These are phyloP conservation scores for Papilio elwesi DNA, from an alignment of 2,888 invertebrate genomes.

Conservation along the genomic window DNA sequence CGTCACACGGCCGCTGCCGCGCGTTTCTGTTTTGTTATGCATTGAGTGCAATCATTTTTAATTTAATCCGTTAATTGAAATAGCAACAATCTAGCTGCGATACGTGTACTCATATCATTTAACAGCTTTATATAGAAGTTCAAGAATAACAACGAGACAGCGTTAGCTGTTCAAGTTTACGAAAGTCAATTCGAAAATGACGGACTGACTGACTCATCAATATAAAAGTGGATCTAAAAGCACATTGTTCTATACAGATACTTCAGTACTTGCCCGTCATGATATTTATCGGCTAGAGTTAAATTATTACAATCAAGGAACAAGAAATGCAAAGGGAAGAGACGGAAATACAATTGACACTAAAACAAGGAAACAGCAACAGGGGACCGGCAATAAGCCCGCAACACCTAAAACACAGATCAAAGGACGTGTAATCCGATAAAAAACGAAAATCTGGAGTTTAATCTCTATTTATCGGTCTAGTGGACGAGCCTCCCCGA, in stretches of 20 bases:
- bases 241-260: too few species aligned
- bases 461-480: slow-evolving; percentile 24
- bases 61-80: background rate
- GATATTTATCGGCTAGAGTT: too few species aligned
- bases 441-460: slow-evolving; percentile 9
- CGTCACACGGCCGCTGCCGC: slow-evolving; percentile 38
- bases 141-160: too few species aligned
- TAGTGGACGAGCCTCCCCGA: background rate
- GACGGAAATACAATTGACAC: background rate
- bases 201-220: too few species aligned
- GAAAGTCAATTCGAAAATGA: too few species aligned
- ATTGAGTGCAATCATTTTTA: background rate
- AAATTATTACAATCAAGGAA: background rate
- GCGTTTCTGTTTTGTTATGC: background rate
- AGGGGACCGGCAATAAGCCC: slow-evolving; percentile 51
- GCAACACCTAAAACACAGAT: slow-evolving; percentile 15
- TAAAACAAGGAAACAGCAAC: slow-evolving; percentile 31
- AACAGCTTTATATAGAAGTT: background rate
- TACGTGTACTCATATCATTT: background rate
- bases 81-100: background rate
- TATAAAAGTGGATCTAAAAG: too few species aligned
- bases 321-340: background rate
- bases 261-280: too few species aligned
- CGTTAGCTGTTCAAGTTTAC: too few species aligned
- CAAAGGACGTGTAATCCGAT: slow-evolving; percentile 46